These are phyloP conservation scores for Tachysurus fulvidraco DNA, from an alignment of 2,113 vertebrate genomes.

Conservation along the genomic window DNA sequence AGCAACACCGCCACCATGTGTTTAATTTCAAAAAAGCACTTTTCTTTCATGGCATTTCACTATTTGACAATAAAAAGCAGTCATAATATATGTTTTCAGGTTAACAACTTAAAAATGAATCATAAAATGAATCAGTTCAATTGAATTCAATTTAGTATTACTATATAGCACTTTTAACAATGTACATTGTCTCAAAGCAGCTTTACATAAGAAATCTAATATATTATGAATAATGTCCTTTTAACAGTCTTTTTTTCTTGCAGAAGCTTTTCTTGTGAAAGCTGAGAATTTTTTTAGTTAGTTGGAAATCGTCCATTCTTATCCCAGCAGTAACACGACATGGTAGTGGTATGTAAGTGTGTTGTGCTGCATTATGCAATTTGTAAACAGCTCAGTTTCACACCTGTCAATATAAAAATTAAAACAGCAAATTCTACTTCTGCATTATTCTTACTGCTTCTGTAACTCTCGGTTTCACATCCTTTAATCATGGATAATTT, in stretches of 20 bases:
- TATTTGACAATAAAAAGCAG: not conserved
- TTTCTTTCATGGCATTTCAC: not conserved
- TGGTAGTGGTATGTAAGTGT: not conserved
- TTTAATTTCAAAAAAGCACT: not conserved
- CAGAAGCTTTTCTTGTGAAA: too few species aligned
- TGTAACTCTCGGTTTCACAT: not conserved
- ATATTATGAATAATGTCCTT: too few species aligned
- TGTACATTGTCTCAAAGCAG: too few species aligned
- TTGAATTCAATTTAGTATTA: too few species aligned
- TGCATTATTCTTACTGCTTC: not conserved
- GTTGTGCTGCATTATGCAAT: not conserved
- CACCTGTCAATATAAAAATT: not conserved
- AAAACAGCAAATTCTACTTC: not conserved
- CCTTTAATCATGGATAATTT: not conserved
- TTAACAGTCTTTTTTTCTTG: too few species aligned
- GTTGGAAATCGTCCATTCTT: not conserved
- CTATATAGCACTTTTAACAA: too few species aligned
- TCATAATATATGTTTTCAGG: not conserved
- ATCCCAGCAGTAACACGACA: not conserved
- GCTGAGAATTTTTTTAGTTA: not conserved
- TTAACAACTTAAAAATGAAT: not conserved
- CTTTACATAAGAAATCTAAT: too few species aligned
- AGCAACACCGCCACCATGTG: conserved; percentile 44
- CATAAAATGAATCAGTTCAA: not conserved
- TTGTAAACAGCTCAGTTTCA: not conserved